Base-by-base conservation (phyloP, 2,888 invertebrate genomes). In the Clusia tigrina region DNA sequence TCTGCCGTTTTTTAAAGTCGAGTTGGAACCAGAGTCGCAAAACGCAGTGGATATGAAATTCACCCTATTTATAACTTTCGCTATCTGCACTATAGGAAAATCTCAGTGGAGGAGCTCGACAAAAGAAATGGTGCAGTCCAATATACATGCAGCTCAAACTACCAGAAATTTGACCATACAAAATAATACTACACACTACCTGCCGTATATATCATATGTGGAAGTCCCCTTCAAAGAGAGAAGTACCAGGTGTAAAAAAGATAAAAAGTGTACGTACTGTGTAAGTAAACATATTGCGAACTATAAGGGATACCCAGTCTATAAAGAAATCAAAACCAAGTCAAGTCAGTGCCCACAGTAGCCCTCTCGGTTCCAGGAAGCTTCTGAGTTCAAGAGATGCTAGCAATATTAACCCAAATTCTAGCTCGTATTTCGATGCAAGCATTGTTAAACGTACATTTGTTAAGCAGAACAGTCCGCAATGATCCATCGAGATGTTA, bases 91-190 rank as follows among this genome's bases (percentile, higher is more conserved):
- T 48, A 56, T 32, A n/a, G 57, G 10, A 62, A 25, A 56, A 46
- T 62, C 12, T n/a, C 32, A 1, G 62, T 62, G 1, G 52, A 62
- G 37, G 37, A 57, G 20, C 62, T 20, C 3, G n/a, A 26, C 22
- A 56, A 62, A 15, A 20, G 24, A 10, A 32, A 32, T 0, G 1
- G 37, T 1, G 38, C 54, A 1, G 42, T 60, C 2, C 48, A 55
- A 48, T 60, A n/a, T n/a, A n/a, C n/a, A n/a, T n/a, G n/a, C n/a
- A n/a, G 55, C 25, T 25, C 38, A 18, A 57, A 57, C 6, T 57
- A 37, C 51, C 62, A 62, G 10, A 24, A 62, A 38, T 62, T 32
- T 23, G 57, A 57, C 15, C 62, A 56, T 32, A 57, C 62, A 1
- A 38, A 38, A 32, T 6, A 9, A 6, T 32, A 32, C 12, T 32